These are phyloP conservation scores for Rhea americana DNA, from an alignment of 2,113 vertebrate genomes.

Conservation along the genomic window DNA sequence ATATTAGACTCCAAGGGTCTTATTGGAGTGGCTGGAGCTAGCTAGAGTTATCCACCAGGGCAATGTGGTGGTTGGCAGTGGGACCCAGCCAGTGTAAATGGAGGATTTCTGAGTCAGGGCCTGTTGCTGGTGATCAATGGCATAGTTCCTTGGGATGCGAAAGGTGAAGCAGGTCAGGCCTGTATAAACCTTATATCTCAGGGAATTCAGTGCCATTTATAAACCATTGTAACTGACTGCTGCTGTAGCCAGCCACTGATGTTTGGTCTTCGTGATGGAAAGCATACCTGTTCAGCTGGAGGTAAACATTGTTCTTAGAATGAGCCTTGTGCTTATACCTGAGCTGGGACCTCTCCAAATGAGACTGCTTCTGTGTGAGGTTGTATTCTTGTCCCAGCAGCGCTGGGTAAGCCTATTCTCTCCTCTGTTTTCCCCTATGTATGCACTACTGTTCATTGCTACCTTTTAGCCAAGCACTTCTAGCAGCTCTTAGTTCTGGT, in stretches of 20 bases:
- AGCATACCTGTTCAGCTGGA: background rate
- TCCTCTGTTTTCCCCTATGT: background rate
- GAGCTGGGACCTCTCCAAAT: background rate
- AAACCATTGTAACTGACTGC: background rate
- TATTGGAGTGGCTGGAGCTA: background rate
- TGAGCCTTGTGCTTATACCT: background rate
- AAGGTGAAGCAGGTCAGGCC: background rate
- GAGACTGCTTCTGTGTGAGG: background rate
- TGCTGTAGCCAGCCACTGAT: background rate
- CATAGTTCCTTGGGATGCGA: rapidly evolving
- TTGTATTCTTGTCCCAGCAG: background rate
- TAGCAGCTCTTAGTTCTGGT: background rate
- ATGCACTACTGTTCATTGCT: too few species aligned
- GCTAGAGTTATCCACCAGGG: background rate
- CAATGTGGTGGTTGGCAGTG: rapidly evolving
- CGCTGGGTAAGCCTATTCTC: too few species aligned
- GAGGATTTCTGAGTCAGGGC: rapidly evolving
- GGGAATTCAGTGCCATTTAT: rapidly evolving
- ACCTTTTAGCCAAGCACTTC: background rate
- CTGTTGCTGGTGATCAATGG: background rate
- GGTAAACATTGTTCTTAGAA: background rate
- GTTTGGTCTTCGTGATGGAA: background rate
- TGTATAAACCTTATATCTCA: rapidly evolving
- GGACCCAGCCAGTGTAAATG: rapidly evolving
- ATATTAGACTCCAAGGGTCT: rapidly evolving